Percentiles rank a stretch among this genome's conserved stretches.
Evolutionary conservation across 2,888 invertebrate genomes (phyloP).

Genomic region (Erynnis tages): DNA sequence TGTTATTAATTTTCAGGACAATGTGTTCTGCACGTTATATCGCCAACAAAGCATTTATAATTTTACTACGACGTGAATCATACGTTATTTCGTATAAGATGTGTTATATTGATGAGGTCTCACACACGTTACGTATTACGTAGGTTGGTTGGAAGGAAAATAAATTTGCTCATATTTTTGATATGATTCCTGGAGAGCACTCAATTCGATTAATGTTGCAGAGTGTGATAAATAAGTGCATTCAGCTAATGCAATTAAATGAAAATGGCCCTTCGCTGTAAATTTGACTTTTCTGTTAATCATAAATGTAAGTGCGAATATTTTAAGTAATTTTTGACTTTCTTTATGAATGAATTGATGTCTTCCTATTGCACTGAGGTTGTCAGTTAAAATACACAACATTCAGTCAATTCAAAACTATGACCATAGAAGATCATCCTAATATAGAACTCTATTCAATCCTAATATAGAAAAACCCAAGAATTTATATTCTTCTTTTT

Average conservation of each 20-base stretch:
- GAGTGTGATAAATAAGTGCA: conserved; percentile 12
- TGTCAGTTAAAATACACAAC: too few relatives aligned
- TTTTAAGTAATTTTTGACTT: conserved; percentile 8
- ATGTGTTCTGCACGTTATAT: conserved; percentile 27
- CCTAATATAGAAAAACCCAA: too few relatives aligned
- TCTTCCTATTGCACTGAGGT: not conserved
- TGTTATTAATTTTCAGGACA: conserved; percentile 4
- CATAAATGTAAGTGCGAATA: not conserved
- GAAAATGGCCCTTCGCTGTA: conserved; percentile 9
- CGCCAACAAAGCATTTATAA: conserved; percentile 30
- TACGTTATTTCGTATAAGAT: conserved; percentile 27
- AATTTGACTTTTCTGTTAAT: conserved; percentile 3
- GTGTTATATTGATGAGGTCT: conserved; percentile 15
- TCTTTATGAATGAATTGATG: conserved; percentile 5
- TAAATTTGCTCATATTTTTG: conserved; percentile 7
- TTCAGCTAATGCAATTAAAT: conserved; percentile 9
- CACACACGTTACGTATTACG: not conserved
- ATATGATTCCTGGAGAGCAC: not conserved
- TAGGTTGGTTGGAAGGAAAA: conserved; percentile 1
- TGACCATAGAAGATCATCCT: too few relatives aligned
- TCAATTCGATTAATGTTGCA: conserved; percentile 26
- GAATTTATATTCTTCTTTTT: too few relatives aligned
- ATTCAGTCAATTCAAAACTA: too few relatives aligned
- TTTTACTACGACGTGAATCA: conserved; percentile 29
- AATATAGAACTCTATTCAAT: too few relatives aligned